Percentiles rank a stretch among this genome's conserved stretches.
These are phyloP conservation scores for Astatoreochromis straeleni DNA, from an alignment of 2,113 vertebrate genomes.

Conservation along the genomic window DNA sequence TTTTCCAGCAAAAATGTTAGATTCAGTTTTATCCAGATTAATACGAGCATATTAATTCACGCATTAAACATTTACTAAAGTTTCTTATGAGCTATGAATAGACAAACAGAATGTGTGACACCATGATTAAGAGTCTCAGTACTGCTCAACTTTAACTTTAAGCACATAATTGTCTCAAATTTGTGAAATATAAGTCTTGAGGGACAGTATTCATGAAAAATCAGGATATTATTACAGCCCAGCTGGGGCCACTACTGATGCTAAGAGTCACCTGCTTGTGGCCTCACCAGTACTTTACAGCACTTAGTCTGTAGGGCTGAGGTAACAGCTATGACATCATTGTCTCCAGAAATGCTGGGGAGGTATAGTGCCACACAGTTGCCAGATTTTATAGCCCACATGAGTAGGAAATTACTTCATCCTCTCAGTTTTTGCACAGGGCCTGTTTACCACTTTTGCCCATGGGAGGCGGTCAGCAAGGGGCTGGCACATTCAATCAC, in stretches of 20 bases:
- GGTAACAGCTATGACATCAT: constrained; percentile 68
- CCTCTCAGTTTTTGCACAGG: constrained; percentile 38
- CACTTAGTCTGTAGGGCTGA: constrained; percentile 47
- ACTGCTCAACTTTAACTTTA: neutral
- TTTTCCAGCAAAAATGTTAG: neutral
- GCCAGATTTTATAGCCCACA: constrained; percentile 53
- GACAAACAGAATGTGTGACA: neutral
- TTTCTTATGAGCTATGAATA: neutral
- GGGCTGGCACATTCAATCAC: constrained; percentile 30
- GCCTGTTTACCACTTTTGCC: constrained; percentile 50
- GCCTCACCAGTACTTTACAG: constrained; percentile 58
- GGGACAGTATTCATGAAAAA: constrained; percentile 51
- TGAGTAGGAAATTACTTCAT: constrained; percentile 65
- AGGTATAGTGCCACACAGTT: constrained; percentile 57
- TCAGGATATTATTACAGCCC: constrained; percentile 49
- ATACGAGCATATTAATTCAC: neutral
- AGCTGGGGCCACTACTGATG: constrained; percentile 48
- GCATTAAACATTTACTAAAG: neutral
- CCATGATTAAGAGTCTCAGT: neutral
- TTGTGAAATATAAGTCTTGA: constrained; percentile 31
- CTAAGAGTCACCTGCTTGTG: constrained; percentile 57
- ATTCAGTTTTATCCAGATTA: neutral
- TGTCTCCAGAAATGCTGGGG: constrained; percentile 55
- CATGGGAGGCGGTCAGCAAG: constrained; percentile 26
- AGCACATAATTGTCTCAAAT: constrained; percentile 52